Evolutionary conservation across 2,113 vertebrate species (phyloP).

Genomic region (Caloenas nicobarica): DNA sequence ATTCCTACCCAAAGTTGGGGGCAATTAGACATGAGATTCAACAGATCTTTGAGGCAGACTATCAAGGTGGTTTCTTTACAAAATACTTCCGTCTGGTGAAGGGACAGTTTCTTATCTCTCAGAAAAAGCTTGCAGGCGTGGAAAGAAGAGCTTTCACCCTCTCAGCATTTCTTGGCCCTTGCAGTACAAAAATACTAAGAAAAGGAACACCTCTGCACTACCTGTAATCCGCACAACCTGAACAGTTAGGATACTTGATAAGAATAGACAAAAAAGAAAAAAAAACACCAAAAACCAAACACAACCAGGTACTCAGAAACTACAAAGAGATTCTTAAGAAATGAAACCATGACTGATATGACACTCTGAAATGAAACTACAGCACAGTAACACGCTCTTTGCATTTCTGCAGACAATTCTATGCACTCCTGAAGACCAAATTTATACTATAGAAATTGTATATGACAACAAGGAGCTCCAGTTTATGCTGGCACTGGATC

Average conservation of each 20-base stretch:
- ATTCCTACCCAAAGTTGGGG: not conserved
- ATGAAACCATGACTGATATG: not conserved
- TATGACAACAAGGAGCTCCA: not conserved
- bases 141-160: not conserved
- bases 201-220: not conserved
- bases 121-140: not conserved
- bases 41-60: not conserved
- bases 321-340: not conserved
- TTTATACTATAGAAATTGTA: not conserved
- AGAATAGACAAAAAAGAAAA: not conserved
- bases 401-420: not conserved
- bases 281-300: no score
- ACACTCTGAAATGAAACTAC: not conserved
- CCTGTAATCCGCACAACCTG: not conserved
- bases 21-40: not conserved
- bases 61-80: not conserved
- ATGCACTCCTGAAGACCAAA: not conserved
- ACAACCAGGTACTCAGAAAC: not conserved
- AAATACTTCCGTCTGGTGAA: not conserved
- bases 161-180: not conserved
- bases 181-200: not conserved
- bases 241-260: not conserved
- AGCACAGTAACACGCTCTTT: not conserved
- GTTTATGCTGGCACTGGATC: not conserved
- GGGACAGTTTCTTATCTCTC: not conserved